These are phyloP conservation scores for Troides helena DNA, from an alignment of 2,888 invertebrate species.

Conservation along the genomic window DNA sequence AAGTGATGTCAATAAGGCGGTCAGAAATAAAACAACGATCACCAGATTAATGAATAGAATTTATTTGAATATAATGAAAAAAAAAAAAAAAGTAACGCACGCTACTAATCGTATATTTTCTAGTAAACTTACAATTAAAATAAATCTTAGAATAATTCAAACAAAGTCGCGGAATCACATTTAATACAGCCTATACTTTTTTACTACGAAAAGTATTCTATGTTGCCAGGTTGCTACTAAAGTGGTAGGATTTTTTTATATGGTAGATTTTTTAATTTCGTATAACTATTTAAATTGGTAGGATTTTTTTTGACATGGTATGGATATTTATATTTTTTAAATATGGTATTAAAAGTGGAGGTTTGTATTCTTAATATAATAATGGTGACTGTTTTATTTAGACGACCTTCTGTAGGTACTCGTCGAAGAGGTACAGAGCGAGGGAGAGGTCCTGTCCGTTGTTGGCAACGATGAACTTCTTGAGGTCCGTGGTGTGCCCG, in stretches of 20 bases:
- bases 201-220: constrained; percentile 16
- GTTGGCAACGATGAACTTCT: constrained; percentile 79
- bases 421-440: constrained; percentile 87
- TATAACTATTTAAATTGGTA: too few relatives aligned
- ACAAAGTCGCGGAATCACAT: constrained; percentile 22
- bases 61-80: constrained; percentile 50
- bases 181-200: constrained; percentile 43
- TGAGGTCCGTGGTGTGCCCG: constrained; percentile 87
- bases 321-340: neutral
- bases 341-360: constrained; percentile 34
- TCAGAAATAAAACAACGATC: constrained; percentile 29
- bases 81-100: constrained; percentile 34
- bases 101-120: constrained; percentile 28
- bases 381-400: constrained; percentile 42
- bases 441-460: constrained; percentile 81
- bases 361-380: constrained; percentile 10
- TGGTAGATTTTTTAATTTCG: neutral
- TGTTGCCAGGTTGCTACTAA: constrained; percentile 41
- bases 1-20: too few relatives aligned
- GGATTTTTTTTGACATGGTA: too few relatives aligned
- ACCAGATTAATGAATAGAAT: constrained; percentile 33
- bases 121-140: constrained; percentile 32
- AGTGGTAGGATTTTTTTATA: constrained; percentile 35
- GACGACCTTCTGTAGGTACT: constrained; percentile 74
- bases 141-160: constrained; percentile 25